Percentiles rank a stretch among this genome's conserved stretches.
Conservation (phyloP, 2,888 invertebrate species). For the Helobdella robusta region DNA sequence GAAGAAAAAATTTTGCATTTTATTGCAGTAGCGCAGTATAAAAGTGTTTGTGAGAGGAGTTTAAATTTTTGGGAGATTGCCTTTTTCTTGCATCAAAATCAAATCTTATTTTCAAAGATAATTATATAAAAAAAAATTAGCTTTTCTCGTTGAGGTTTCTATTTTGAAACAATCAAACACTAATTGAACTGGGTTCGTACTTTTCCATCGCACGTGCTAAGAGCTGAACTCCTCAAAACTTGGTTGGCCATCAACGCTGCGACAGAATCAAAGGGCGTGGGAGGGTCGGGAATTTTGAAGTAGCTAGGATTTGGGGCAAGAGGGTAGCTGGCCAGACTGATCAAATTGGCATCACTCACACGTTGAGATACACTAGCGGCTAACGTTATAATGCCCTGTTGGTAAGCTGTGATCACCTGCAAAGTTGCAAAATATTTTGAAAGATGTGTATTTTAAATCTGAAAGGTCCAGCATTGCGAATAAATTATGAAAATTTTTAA, state of each 20-base stretch:
- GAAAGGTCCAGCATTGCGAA: not conserved
- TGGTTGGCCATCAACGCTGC: not conserved
- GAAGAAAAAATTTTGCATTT: too few species aligned
- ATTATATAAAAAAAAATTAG: too few species aligned
- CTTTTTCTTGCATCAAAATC: too few species aligned
- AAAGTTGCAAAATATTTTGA: not conserved
- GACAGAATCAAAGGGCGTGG: not conserved
- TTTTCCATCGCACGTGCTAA: not conserved
- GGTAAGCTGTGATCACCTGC: not conserved
- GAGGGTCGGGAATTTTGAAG: not conserved
- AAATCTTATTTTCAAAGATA: too few species aligned
- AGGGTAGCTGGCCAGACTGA: not conserved
- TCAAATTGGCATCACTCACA: not conserved
- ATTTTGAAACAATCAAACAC: too few species aligned
- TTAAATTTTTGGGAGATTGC: too few species aligned
- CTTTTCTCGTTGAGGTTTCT: too few species aligned
- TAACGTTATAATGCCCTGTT: conserved; percentile 17
- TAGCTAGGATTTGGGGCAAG: conserved; percentile 21
- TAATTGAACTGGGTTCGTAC: too few species aligned
- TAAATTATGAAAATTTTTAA: not conserved
- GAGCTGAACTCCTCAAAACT: conserved; percentile 7
- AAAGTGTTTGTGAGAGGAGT: too few species aligned
- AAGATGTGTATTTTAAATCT: not conserved
- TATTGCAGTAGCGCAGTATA: too few species aligned
- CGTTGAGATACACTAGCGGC: not conserved